Percentiles rank a stretch among this genome's conserved stretches.
phyloP scores from a whole-genome alignment of 2,113 vertebrate genomes.

The Capra hircus region DNA sequence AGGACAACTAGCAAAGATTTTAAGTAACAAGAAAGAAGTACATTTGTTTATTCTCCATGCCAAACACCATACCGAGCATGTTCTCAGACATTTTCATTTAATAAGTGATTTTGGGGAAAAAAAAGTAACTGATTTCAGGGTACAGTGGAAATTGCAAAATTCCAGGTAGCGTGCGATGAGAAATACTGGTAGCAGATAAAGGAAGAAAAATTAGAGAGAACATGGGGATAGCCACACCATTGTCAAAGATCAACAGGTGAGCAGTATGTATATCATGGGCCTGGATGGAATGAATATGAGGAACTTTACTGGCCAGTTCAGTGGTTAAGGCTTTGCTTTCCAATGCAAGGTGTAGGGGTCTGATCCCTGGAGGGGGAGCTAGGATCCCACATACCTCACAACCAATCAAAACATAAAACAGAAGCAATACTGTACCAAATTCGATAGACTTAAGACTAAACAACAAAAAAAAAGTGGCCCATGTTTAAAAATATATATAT shows the following conservation, averaged over 20 bases:
- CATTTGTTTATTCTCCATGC: neutral
- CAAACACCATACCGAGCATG: fast-evolving
- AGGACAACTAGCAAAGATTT: neutral
- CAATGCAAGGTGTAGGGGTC: neutral
- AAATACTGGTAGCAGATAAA: neutral
- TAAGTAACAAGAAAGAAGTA: neutral
- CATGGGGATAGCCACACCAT: neutral
- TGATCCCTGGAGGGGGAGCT: neutral
- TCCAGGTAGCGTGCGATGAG: neutral
- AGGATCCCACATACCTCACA: neutral
- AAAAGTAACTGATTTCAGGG: neutral
- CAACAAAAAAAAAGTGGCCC: neutral
- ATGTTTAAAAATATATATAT: neutral
- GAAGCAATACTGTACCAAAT: neutral
- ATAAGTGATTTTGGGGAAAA: neutral
- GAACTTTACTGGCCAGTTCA: neutral
- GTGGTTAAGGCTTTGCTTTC: neutral
- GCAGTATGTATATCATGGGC: neutral
- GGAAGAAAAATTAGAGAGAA: neutral
- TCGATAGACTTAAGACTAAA: neutral
- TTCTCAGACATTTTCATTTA: neutral
- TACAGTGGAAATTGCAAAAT: neutral
- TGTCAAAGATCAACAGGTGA: neutral
- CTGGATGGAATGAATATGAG: neutral
- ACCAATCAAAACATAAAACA: neutral